Base-by-base conservation (phyloP, 2,797 vertebrate genomes). In the Peromyscus nudipes region DNA sequence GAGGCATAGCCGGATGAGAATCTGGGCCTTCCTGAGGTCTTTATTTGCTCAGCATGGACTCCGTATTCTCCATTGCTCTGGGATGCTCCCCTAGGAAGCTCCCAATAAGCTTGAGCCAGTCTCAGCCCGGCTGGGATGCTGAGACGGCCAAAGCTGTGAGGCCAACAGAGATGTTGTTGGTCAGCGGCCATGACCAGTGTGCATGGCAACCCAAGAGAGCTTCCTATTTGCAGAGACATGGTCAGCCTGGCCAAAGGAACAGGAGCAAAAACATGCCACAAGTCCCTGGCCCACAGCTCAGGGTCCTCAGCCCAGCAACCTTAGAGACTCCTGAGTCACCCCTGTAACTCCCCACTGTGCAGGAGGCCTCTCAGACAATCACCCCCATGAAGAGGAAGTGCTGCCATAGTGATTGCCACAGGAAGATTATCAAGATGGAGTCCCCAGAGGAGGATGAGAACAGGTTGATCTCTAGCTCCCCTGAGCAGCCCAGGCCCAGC, bases 361-460 rank as follows among this genome's bases (percentile, higher is more conserved):
- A 98, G 98, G 96, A 98, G 97, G 23, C 23, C 62, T 8, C 76
- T 12, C 31, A n/a, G 0, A 4, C 11, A 8, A 0, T 13, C 14
- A 0, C 19, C 0, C 4, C 81, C 3, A 11, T 8, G 86, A 98
- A 97, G 97, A 96, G 97, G n/a, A 92, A 49, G 0, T 21, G 2
- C 0, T 19, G 2, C n/a, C 85, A 81, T 0, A 0, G 3, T 0
- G 97, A 98, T 29, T 92, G 60, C 49, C 55, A 84, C 97, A 98
- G 97, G 97, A 99, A 89, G 27, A 0, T 0, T 23, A 83, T 11
- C 40, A 98, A 85, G 6, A 0, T 0, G 3, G 94, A 97, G 3
- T 91, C 65, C 1, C 19, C 87, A 52, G 95, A 93, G 2, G 83
- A 65, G 19, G 77, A 79, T 43, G 92, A 87, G n/a, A 43, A 21